Conservation (phyloP, 2,888 invertebrate species). For the Timema cristinae region DNA sequence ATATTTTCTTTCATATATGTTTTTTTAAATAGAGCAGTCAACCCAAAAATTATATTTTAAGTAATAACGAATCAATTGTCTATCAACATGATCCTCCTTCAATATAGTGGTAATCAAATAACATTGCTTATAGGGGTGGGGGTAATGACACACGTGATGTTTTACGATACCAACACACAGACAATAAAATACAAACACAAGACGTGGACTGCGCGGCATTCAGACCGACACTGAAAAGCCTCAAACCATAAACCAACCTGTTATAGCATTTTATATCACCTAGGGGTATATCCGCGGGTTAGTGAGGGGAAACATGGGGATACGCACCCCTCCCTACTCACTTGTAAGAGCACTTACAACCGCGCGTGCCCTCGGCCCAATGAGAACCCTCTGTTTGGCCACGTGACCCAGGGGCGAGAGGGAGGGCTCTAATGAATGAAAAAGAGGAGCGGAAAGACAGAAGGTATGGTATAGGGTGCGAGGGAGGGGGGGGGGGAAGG, state of each 20-base stretch:
- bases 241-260: conserved; percentile 19
- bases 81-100: too few species aligned
- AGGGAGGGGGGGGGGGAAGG: too few species aligned
- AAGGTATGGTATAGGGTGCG: too few species aligned
- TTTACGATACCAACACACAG: background rate
- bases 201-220: background rate
- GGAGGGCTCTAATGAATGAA: too few species aligned
- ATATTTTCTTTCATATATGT: too few species aligned
- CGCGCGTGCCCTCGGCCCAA: conserved; percentile 31
- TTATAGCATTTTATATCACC: conserved; percentile 26
- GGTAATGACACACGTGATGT: conserved; percentile 5
- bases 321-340: too few species aligned
- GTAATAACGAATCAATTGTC: too few species aligned
- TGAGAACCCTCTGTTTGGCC: conserved; percentile 20
- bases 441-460: too few species aligned
- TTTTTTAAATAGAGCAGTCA: too few species aligned
- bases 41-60: too few species aligned
- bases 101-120: too few species aligned
- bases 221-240: conserved; percentile 21
- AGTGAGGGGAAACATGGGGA: background rate
- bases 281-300: conserved; percentile 17
- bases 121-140: too few species aligned
- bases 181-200: background rate
- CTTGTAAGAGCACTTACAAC: background rate
- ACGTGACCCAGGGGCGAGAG: conserved; percentile 20